phyloP scores from a whole-genome alignment of 2,888 invertebrate genomes.

The Nebria brevicollis region DNA sequence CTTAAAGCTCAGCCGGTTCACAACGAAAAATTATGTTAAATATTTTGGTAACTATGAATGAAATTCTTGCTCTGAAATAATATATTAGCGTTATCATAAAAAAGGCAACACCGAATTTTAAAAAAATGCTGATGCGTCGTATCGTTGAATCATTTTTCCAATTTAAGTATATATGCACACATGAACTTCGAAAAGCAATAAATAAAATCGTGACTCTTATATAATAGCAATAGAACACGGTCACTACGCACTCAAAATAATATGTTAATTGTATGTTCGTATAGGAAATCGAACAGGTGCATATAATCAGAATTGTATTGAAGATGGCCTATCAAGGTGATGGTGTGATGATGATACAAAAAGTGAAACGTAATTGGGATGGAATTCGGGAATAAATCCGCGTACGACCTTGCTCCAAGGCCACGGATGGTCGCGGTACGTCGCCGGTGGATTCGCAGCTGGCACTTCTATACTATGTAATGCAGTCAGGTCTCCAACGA shows the following conservation, averaged over 20 bases:
- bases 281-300: slow-evolving; percentile 18
- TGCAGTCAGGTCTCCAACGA: background rate
- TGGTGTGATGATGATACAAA: background rate
- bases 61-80: too few relatives aligned
- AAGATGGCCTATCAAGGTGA: slow-evolving; percentile 14
- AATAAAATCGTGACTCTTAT: slow-evolving; percentile 12
- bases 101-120: too few relatives aligned
- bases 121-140: background rate
- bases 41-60: too few relatives aligned
- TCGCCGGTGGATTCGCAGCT: background rate
- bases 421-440: slow-evolving; percentile 21
- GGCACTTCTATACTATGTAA: background rate
- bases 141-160: background rate
- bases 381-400: slow-evolving; percentile 42
- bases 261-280: background rate
- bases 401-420: slow-evolving; percentile 49
- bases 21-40: too few relatives aligned
- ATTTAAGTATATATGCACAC: background rate
- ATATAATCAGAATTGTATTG: slow-evolving; percentile 12
- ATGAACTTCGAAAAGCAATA: slow-evolving; percentile 12
- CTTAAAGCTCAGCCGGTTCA: too few relatives aligned
- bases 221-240: slow-evolving; percentile 15
- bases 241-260: slow-evolving; percentile 2
- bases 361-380: slow-evolving; percentile 38
- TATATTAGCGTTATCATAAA: too few relatives aligned